These are phyloP conservation scores for Amphimallon solstitiale DNA, from an alignment of 2,888 invertebrate species.

Conservation along the genomic window DNA sequence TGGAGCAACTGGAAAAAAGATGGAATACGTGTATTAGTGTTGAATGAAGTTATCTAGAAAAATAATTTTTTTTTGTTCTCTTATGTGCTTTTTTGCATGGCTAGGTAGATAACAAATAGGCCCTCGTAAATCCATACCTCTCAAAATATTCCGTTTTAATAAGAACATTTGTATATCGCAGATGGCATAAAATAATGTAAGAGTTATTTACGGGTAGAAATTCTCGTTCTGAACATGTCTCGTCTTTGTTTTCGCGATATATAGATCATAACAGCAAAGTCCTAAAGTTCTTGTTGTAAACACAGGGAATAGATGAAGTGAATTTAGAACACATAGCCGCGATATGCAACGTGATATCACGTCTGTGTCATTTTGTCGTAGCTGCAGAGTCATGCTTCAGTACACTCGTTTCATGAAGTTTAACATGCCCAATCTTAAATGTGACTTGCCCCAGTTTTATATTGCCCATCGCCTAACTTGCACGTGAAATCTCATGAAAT, in stretches of 20 bases:
- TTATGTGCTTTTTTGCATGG: no score
- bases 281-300: neutral
- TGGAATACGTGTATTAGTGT: no score
- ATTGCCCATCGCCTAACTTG: neutral
- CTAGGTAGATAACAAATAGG: no score
- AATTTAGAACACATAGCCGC: slow-evolving; percentile 17
- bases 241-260: slow-evolving; percentile 17
- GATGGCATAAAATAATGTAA: no score
- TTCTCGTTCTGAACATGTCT: neutral
- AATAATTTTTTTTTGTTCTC: no score
- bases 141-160: no score
- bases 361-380: slow-evolving; percentile 20
- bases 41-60: no score
- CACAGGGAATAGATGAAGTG: neutral
- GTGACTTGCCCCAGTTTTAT: neutral
- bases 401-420: slow-evolving; percentile 14
- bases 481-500: neutral
- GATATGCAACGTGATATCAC: slow-evolving; percentile 13
- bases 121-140: no score
- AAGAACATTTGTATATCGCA: no score
- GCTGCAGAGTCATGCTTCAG: neutral
- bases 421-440: slow-evolving; percentile 19
- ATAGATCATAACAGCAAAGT: slow-evolving; percentile 1
- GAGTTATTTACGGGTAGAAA: no score
- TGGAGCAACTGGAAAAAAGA: no score